These are phyloP conservation scores for Drosophila leonis DNA, from an alignment of 2,888 invertebrate species.

Conservation along the genomic window DNA sequence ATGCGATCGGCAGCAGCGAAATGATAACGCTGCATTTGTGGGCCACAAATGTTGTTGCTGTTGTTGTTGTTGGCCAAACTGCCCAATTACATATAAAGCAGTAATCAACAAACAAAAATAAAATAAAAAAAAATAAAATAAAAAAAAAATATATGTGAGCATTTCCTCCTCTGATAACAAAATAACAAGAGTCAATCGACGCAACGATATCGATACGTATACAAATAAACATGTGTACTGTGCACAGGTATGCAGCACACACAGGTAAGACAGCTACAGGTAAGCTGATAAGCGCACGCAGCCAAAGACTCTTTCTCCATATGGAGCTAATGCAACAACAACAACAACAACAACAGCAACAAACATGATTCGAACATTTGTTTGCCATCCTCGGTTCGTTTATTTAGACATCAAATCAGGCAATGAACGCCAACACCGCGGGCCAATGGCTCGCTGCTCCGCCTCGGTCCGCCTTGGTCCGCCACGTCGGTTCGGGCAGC, in stretches of 20 bases:
- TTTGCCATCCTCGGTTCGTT: slow-evolving; percentile 35
- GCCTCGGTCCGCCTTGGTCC: background rate
- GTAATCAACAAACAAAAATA: no score
- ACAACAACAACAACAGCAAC: slow-evolving; percentile 21
- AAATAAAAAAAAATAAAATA: background rate
- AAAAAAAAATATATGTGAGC: background rate
- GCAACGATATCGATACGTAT: slow-evolving; percentile 46
- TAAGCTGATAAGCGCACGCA: slow-evolving; percentile 39
- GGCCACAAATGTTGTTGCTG: slow-evolving; percentile 11
- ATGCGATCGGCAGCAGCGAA: slow-evolving; percentile 46
- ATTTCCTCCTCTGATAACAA: slow-evolving; percentile 35
- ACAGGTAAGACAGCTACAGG: slow-evolving; percentile 32
- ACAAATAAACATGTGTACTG: slow-evolving; percentile 36
- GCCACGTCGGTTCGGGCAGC: slow-evolving; percentile 27
- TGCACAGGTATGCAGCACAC: slow-evolving; percentile 18
- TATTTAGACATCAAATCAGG: slow-evolving; percentile 63
- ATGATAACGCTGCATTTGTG: slow-evolving; percentile 51
- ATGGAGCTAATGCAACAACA: slow-evolving; percentile 37
- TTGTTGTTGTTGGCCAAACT: slow-evolving; percentile 17
- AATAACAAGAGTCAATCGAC: slow-evolving; percentile 50
- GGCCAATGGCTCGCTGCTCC: slow-evolving; percentile 19
- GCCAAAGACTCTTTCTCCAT: slow-evolving; percentile 25
- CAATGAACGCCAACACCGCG: slow-evolving; percentile 45
- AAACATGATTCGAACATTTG: slow-evolving; percentile 42
- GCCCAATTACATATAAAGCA: slow-evolving; percentile 23